These are phyloP conservation scores for Dysmachus trigonus DNA, from an alignment of 2,888 invertebrate species.

Conservation along the genomic window DNA sequence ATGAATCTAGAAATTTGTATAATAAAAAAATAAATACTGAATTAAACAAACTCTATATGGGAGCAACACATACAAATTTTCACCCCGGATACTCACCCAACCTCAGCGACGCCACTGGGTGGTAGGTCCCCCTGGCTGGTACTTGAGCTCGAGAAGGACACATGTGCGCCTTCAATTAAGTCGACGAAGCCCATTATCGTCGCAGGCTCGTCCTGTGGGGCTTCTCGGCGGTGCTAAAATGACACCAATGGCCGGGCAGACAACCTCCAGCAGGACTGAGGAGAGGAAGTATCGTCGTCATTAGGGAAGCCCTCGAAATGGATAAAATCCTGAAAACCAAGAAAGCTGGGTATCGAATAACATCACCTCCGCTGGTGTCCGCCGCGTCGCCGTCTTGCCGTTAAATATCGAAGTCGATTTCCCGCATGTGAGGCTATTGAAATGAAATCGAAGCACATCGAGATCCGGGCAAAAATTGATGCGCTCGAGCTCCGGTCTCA, in stretches of 20 bases:
- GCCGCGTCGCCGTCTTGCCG: neutral
- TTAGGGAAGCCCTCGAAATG: conserved; percentile 15
- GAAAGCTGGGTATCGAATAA: conserved; percentile 10
- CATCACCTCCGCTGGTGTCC: neutral
- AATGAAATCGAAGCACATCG: neutral
- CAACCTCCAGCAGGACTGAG: neutral
- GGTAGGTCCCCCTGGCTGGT: neutral
- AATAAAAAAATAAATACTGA: too few species aligned
- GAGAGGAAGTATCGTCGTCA: neutral
- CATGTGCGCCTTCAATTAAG: conserved; percentile 14
- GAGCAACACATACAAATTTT: too few species aligned
- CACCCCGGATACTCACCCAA: too few species aligned
- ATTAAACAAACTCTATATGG: too few species aligned
- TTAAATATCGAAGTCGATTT: conserved; percentile 31
- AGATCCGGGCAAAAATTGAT: neutral
- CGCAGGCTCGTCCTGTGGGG: conserved; percentile 23
- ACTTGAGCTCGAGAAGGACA: neutral
- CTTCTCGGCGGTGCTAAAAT: conserved; percentile 3
- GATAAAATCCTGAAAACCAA: conserved; percentile 12
- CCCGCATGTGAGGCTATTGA: conserved; percentile 32
- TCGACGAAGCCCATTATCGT: conserved; percentile 28
- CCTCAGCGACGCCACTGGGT: too few species aligned
- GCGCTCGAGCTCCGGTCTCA: neutral
- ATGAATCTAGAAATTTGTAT: too few species aligned
- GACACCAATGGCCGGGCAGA: neutral